Conservation (phyloP, 2,113 vertebrate genomes). For the Trachemys scripta region DNA sequence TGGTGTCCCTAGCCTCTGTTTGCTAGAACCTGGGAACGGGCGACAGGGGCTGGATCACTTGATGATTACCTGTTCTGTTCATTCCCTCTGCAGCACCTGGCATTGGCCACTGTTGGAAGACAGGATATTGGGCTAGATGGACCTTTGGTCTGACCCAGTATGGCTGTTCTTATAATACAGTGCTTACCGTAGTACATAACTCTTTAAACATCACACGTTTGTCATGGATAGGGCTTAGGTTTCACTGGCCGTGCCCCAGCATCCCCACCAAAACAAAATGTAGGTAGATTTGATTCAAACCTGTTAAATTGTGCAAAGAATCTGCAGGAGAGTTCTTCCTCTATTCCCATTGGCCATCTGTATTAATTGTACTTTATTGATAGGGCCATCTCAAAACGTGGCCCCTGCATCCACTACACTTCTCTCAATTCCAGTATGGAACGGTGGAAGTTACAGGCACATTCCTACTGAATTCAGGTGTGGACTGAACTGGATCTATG, state of each 20-base stretch:
- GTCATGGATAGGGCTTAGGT: slow-evolving; percentile 26
- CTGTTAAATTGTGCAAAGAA: background rate
- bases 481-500: background rate
- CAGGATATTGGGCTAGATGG: too few relatives aligned
- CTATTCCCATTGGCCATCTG: background rate
- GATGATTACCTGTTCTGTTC: too few relatives aligned
- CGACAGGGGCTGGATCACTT: too few relatives aligned
- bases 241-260: background rate
- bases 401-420: background rate
- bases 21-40: too few relatives aligned
- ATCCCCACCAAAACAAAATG: slow-evolving; percentile 1
- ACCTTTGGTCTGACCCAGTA: too few relatives aligned
- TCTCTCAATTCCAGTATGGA: background rate
- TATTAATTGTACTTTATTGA: background rate
- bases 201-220: slow-evolving; percentile 18
- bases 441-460: background rate
- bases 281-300: background rate
- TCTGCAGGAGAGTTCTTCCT: background rate
- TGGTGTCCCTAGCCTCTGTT: too few relatives aligned
- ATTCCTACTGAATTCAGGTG: background rate
- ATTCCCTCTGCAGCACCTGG: too few relatives aligned
- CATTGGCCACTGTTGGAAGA: too few relatives aligned
- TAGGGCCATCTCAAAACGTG: background rate
- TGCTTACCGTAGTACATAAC: background rate
- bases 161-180: background rate